phyloP scores from a whole-genome alignment of 2,888 invertebrate species.

The Eilema sororculum region DNA sequence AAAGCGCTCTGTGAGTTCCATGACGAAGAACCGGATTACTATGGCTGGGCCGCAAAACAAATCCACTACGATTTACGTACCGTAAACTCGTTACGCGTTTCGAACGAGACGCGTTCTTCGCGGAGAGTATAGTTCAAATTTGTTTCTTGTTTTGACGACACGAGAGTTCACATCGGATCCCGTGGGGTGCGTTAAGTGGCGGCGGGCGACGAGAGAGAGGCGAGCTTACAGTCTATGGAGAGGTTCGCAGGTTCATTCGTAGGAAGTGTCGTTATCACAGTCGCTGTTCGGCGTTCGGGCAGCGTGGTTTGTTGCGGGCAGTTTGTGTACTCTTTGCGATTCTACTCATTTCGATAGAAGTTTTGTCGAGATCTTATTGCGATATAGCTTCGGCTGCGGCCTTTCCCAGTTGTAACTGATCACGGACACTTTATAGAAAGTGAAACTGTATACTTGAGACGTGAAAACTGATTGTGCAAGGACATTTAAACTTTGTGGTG shows the following conservation, averaged over 20 bases:
- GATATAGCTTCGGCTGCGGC: conserved; percentile 64
- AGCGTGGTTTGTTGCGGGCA: conserved; percentile 71
- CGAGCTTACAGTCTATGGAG: conserved; percentile 78
- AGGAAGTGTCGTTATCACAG: conserved; percentile 85
- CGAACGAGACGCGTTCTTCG: conserved; percentile 73
- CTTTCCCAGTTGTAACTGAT: conserved; percentile 71
- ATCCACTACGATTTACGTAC: conserved; percentile 86
- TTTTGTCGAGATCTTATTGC: conserved; percentile 79
- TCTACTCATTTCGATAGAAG: conserved; percentile 71
- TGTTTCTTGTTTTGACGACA: conserved; percentile 65
- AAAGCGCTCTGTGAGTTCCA: conserved; percentile 74
- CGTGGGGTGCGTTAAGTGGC: conserved; percentile 62
- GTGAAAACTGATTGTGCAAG: conserved; percentile 77
- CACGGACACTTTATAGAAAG: conserved; percentile 74
- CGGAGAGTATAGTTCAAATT: conserved; percentile 60
- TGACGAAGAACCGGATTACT: conserved; percentile 80
- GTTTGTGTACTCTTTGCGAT: conserved; percentile 56
- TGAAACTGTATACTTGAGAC: conserved; percentile 74
- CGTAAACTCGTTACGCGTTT: conserved; percentile 85
- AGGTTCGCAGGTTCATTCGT: conserved; percentile 80
- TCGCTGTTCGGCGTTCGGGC: conserved; percentile 83
- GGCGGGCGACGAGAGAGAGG: conserved; percentile 74
- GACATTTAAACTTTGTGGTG: conserved; percentile 67
- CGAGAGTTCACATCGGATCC: conserved; percentile 66
- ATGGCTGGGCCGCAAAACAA: conserved; percentile 80